Evolutionary conservation across 2,888 invertebrate genomes (phyloP), one percentile per base, ranked within the genome.

Genomic region (Hypercompe scribonia): DNA sequence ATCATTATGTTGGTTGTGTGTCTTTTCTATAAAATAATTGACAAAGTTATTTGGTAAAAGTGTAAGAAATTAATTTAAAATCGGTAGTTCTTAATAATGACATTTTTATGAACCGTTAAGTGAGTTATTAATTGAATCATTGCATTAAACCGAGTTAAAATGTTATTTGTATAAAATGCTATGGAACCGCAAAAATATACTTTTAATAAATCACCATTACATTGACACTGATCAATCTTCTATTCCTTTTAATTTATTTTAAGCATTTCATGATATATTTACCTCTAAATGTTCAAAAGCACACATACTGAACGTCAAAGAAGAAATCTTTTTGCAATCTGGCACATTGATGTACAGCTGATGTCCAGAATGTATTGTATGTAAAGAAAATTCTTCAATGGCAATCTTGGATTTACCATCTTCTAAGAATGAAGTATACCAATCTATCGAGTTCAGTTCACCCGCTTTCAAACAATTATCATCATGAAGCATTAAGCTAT

Each of bases 401-500:
- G 87, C 90, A 74, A 96, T 93, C 65, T 94, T 93, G 70, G 95
- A 90, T 78, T 93, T 95, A 28, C 96, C 96, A 78, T 96, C 96
- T 85, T 97, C 96, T 11, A 96, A 91, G 33, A 96, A 94, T 68
- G 96, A 94, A 81, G 96, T 96, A 90, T 97, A 97, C 87, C 98
- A 96, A 89, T 98, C 97, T 82, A 97, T 94, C 69, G 96, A 96
- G 39, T 96, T 96, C n/a, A 97, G 89, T 46, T 97, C 96, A 3
- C 97, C 97, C 46, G 97, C 97, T 84, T 96, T 96, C 11, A 96
- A 83, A 89, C 98, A 98, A 88, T 97, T 96, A 10, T 96, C 91
- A 91, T 97, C 97, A 67, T 96, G 92, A 77, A 96, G 96, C 68
- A 97, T 92, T 81, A 96, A 93, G 65, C 96, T 92, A 80, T 96